Evolutionary conservation across 2,888 invertebrate species (phyloP), one percentile per base, ranked within the genome.

Genomic region (Calameuta pallipes): DNA sequence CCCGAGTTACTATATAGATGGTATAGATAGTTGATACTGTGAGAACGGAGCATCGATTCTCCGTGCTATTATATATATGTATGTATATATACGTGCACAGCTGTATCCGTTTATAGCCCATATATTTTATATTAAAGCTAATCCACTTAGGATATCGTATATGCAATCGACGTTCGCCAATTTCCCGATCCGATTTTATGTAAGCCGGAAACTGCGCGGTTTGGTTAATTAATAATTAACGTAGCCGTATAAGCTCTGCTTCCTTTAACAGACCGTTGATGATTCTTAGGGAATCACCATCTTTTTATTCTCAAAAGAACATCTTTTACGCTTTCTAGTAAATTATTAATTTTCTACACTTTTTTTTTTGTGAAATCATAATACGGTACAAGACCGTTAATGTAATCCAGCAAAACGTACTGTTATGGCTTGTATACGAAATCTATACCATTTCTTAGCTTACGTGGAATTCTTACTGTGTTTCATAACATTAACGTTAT

Each of bases 91-190:
- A 23, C 23, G 56, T 23, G 23, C 56, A 23, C 36, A 36, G 36
- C 56, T 56, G 23, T 23, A 56, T 33, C 71, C 15, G 31, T 34
- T 71, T 33, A 33, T 71, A 15, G 34, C 23, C 33, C 4, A 75
- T 74, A 76, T 69, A 80, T 77, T 81, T 41, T 70, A 74, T 36
- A 78, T 77, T 71, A 76, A 77, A 77, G 77, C 33, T 77, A 82
- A 82, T 80, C 78, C 77, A 73, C 76, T 78, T 78, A 74, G 75
- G 74, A 74, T 79, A 74, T 75, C 77, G 80, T 74, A 37, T 70
- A 74, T 23, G 74, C 56, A 30, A 37, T 56, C 56, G 56, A 23
- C n/a, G 36, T 13, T 73, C 34, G 56, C 71, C 36, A 69, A 78
- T 68, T 31, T 70, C 33, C 37, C 69, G 37, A 69, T 71, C 31